Evolutionary conservation across 53 echinoderm and acorn worm genomes (phyloP).

Genomic region (Echinometra lucunter): DNA sequence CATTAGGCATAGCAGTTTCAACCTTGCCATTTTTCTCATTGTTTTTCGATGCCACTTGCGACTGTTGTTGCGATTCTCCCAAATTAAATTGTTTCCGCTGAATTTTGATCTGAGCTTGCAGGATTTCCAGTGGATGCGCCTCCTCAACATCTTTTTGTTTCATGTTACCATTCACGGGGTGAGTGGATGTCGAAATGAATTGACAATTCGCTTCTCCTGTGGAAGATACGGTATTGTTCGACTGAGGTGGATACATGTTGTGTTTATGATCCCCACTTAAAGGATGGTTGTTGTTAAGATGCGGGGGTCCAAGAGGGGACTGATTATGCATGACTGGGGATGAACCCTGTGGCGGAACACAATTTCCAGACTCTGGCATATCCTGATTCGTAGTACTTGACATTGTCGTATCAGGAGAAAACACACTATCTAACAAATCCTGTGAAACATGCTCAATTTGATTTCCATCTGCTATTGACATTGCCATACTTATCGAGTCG

Average conservation of each 20-base stretch:
- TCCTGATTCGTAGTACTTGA: slow-evolving; percentile 78
- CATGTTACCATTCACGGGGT: slow-evolving; percentile 68
- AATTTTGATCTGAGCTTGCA: slow-evolving; percentile 96
- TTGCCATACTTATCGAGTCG: slow-evolving; percentile 69
- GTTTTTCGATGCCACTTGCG: slow-evolving; percentile 2
- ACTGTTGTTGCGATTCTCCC: slow-evolving; percentile 69
- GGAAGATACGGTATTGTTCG: slow-evolving; percentile 83
- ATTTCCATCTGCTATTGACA: slow-evolving; percentile 71
- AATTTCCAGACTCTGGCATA: slow-evolving; percentile 56
- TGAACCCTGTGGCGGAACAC: slow-evolving; percentile 53
- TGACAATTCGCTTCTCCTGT: slow-evolving; percentile 76
- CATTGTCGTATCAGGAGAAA: slow-evolving; percentile 93
- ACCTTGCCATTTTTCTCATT: slow-evolving; percentile 1
- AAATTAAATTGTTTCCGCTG: slow-evolving; percentile 98
- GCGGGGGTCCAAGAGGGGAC: slow-evolving; percentile 47
- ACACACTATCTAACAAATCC: slow-evolving; percentile 97
- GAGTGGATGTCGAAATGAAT: slow-evolving; percentile 77
- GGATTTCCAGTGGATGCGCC: slow-evolving; percentile 93
- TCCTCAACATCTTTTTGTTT: slow-evolving; percentile 75
- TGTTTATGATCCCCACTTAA: slow-evolving; percentile 36
- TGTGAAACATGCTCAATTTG: slow-evolving; percentile 79
- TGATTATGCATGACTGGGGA: slow-evolving; percentile 38
- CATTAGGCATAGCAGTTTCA: slow-evolving; percentile 58
- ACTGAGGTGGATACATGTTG: slow-evolving; percentile 35
- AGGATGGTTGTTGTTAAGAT: slow-evolving; percentile 64